A percentile compares a stretch with the other conserved stretches of the same genome.
These are phyloP conservation scores for Nothocercus nigrocapillus DNA, from an alignment of 2,113 vertebrate genomes.

Conservation along the genomic window DNA sequence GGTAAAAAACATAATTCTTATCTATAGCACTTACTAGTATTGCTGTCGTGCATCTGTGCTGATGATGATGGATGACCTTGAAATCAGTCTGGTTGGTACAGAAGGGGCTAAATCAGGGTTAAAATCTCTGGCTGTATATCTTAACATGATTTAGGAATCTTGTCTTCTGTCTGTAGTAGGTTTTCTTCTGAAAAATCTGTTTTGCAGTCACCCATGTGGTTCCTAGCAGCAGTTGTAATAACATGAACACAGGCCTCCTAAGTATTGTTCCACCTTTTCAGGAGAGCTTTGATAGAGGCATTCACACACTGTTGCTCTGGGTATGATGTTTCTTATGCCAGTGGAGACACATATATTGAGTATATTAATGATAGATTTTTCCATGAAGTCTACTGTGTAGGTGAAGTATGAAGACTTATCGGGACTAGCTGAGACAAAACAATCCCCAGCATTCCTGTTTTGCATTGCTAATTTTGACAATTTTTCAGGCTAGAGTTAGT, in stretches of 20 bases:
- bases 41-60: neutral
- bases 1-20: neutral
- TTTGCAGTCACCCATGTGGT: neutral
- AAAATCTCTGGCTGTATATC: neutral
- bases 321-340: neutral
- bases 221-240: neutral
- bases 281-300: too few species aligned
- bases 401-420: neutral
- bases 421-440: neutral
- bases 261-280: neutral
- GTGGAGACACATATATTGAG: neutral
- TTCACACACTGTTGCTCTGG: fast-evolving
- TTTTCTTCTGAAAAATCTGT: neutral
- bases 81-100: neutral
- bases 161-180: neutral
- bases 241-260: neutral
- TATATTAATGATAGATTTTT: neutral
- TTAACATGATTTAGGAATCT: neutral
- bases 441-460: neutral
- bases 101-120: neutral
- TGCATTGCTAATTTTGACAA: neutral
- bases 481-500: neutral
- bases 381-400: neutral
- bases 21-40: neutral
- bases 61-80: neutral